Conservation (phyloP, 2,113 vertebrate species). For the Rhagologus leucostigma region DNA sequence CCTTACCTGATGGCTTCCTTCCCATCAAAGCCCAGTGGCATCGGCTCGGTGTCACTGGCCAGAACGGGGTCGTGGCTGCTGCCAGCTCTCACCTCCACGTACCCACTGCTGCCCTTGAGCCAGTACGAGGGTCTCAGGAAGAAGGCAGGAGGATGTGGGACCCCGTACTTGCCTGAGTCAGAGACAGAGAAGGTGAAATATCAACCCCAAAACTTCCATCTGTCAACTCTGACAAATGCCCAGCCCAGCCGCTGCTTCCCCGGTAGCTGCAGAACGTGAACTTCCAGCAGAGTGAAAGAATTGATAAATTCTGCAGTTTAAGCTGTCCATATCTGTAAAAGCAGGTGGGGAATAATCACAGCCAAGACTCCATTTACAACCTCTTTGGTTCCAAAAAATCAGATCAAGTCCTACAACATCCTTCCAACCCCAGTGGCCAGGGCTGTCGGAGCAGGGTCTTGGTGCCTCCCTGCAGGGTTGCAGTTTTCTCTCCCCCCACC, state of each 20-base stretch:
- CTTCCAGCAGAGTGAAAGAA: not conserved
- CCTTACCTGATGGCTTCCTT: constrained; percentile 89
- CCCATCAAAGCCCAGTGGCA: constrained; percentile 82
- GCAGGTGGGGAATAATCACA: not conserved
- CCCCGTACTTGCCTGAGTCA: constrained; percentile 79
- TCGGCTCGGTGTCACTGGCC: constrained; percentile 68
- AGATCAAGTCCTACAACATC: not conserved
- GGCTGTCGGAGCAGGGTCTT: not conserved
- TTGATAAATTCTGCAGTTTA: not conserved
- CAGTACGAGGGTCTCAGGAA: constrained; percentile 85
- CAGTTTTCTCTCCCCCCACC: not conserved
- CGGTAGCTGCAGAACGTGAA: rapidly evolving
- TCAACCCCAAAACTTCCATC: not conserved
- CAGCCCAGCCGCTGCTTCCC: rapidly evolving
- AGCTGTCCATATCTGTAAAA: rapidly evolving
- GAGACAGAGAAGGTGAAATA: not conserved
- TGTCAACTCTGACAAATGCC: rapidly evolving
- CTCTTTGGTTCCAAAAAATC: not conserved
- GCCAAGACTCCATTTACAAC: not conserved
- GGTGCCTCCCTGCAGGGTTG: too few relatives aligned
- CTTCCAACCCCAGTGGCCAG: not conserved
- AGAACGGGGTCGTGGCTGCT: constrained; percentile 24
- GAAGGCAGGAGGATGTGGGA: constrained; percentile 73
- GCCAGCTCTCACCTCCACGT: constrained; percentile 40
- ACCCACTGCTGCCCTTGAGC: constrained; percentile 50